Base-by-base conservation (phyloP, 2,888 invertebrate genomes). In the Trileptium ribeirensis region DNA sequence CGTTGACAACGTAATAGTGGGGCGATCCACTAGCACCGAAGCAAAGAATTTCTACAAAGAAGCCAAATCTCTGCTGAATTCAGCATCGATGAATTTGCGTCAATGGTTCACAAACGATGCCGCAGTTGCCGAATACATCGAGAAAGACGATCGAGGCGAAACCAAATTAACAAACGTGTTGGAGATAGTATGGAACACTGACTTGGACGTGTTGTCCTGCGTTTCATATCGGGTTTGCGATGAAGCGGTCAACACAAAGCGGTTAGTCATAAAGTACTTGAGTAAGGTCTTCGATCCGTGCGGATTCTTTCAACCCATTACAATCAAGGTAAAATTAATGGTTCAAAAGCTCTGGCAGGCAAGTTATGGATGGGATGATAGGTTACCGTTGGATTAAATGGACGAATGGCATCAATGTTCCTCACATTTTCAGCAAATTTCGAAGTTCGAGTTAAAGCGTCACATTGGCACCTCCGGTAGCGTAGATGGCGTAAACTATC, bases 321-420 rank as follows among this genome's bases (percentile, higher is more conserved):
- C 40, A 3, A 81, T 83, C 38, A 34, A 67, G 2, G 81, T 81
- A 0, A 87, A 86, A 75, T 82, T 84, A 1, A 38, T 86, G 2
- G 74, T 87, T 38, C 86, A 87, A 82, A 38, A 82, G 19, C 39
- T 86, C 0, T 87, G 86, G 85, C 79, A 81, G 31, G 38, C 70
- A n/a, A 77, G 83, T 0, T 3, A 83, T 2, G 82, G 79, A 0
- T 86, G 86, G 86, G 86, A 87, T 83, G 83, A 84, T 3, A 40
- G 40, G 0, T 67, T 86, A 29, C 82, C 84, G n/a, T n/a, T 8
- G 3, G 37, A 38, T 19, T 33, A 8, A 29, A 8, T n/a, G n/a
- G 38, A 24, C 34, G 77, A 75, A 34, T 75, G 77, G 77, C 31
- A 19, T 3, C n/a, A 24, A 34, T 38, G 36, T 75, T 36, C 77